Evolutionary conservation across 2,113 vertebrate species (phyloP).

Genomic region (Tachuris rubrigastra): DNA sequence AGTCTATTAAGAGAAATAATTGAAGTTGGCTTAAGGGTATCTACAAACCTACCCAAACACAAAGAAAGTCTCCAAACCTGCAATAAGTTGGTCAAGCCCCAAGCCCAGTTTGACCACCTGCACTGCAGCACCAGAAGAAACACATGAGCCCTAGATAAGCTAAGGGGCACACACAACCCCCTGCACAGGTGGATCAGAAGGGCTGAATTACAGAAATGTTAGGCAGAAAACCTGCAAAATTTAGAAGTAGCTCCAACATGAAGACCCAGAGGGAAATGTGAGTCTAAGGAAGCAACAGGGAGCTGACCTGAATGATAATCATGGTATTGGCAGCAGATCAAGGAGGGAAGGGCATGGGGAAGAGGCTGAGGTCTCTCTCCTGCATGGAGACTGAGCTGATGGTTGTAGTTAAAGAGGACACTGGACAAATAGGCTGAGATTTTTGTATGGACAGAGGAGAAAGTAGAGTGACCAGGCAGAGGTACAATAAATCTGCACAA

Average conservation of each 20-base stretch:
- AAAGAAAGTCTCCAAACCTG: neutral
- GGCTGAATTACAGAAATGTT: neutral
- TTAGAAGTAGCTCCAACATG: neutral
- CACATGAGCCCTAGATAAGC: neutral
- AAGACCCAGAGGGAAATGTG: neutral
- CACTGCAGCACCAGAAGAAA: neutral
- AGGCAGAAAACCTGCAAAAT: neutral
- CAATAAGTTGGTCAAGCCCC: neutral
- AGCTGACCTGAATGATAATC: neutral
- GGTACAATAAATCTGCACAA: neutral
- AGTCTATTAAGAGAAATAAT: neutral
- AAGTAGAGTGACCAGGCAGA: neutral
- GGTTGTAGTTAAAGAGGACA: neutral
- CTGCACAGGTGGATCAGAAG: neutral
- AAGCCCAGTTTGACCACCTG: neutral
- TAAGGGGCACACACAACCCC: neutral
- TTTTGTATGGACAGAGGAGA: neutral
- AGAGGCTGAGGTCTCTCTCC: neutral
- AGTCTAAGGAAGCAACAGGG: neutral
- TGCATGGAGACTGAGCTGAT: accelerated
- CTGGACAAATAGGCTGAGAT: neutral
- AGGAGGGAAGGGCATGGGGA: neutral
- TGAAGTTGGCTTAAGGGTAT: neutral
- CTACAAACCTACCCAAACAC: neutral
- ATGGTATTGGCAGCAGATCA: neutral